Evolutionary conservation across 2,888 invertebrate genomes (phyloP).

Genomic region (Caenorhabditis macrosperma): DNA sequence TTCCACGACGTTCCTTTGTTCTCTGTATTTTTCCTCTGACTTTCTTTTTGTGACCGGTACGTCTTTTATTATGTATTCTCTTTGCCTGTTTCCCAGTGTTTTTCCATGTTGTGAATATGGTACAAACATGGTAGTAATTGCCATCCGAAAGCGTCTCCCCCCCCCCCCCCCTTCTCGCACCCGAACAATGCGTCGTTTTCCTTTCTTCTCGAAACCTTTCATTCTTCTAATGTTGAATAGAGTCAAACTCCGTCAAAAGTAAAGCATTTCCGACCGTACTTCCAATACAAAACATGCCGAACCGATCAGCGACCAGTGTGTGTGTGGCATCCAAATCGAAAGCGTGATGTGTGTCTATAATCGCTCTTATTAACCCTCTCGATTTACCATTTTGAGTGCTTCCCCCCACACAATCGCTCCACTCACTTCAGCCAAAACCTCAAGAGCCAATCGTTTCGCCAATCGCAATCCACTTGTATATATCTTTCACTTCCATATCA

Average conservation of each 20-base stretch:
- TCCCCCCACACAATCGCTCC: slow-evolving; percentile 18
- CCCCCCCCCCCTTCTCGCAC: not conserved
- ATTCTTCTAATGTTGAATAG: slow-evolving; percentile 30
- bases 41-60: slow-evolving; percentile 39
- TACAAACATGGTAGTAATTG: slow-evolving; percentile 51
- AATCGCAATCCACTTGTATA: slow-evolving; percentile 30
- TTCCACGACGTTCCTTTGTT: slow-evolving; percentile 4
- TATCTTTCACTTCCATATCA: slow-evolving; percentile 36
- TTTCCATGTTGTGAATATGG: slow-evolving; percentile 27
- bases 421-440: slow-evolving; percentile 23
- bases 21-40: not conserved
- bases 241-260: slow-evolving; percentile 50
- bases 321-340: slow-evolving; percentile 19
- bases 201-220: slow-evolving; percentile 13
- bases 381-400: slow-evolving; percentile 49
- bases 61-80: slow-evolving; percentile 13
- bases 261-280: not conserved
- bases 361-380: slow-evolving; percentile 55
- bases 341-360: slow-evolving; percentile 39
- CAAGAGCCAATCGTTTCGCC: slow-evolving; percentile 53
- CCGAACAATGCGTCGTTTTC: slow-evolving; percentile 50
- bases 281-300: slow-evolving; percentile 1
- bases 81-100: slow-evolving; percentile 37
- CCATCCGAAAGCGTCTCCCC: slow-evolving; percentile 29
- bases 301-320: slow-evolving; percentile 19